These are phyloP conservation scores for Dermatemys mawii DNA, from an alignment of 2,113 vertebrate species.

Conservation along the genomic window DNA sequence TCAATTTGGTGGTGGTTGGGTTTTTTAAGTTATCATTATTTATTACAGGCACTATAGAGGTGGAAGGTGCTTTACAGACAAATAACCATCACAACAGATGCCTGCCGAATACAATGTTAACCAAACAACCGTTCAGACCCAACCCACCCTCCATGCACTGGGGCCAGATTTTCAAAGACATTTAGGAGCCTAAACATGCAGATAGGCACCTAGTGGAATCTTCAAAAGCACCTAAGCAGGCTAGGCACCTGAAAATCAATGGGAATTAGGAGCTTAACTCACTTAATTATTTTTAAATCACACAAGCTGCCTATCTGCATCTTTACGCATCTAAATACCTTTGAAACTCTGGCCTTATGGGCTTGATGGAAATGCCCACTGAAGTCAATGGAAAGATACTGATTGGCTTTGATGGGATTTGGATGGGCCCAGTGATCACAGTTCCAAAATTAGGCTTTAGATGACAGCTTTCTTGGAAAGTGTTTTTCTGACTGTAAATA, in stretches of 20 bases:
- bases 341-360: no score
- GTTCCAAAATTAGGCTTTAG: no score
- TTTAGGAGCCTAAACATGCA: not conserved
- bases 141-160: not conserved
- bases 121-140: not conserved
- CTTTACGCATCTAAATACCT: not conserved
- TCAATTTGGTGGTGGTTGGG: no score
- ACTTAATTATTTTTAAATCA: not conserved
- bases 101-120: not conserved
- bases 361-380: not conserved
- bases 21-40: no score
- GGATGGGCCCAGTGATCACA: not conserved
- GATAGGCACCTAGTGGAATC: not conserved
- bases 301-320: fast-evolving
- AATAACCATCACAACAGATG: not conserved
- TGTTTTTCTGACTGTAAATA: no score
- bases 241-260: not conserved
- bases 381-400: not conserved
- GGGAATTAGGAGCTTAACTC: not conserved
- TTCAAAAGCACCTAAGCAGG: not conserved
- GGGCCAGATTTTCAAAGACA: not conserved
- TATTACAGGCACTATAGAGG: no score
- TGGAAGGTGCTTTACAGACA: not conserved
- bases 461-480: no score
- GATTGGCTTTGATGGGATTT: not conserved